A percentile compares a stretch with the other conserved stretches of the same genome.
These are phyloP conservation scores for Eurystomus gularis DNA, from an alignment of 2,113 vertebrate genomes.

Conservation along the genomic window DNA sequence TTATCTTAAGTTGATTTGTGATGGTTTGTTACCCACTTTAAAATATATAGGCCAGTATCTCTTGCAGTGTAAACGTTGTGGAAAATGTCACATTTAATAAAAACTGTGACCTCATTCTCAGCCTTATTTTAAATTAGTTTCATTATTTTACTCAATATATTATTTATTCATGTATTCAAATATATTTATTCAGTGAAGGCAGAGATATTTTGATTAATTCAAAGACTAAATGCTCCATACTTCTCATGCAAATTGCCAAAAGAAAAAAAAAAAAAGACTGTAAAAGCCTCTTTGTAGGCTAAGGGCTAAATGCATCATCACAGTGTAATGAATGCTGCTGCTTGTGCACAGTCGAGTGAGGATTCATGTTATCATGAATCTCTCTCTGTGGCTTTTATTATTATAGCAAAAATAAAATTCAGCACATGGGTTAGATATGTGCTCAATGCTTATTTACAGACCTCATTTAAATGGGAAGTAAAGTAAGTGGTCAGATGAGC, in stretches of 20 bases:
- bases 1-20: conserved; percentile 9
- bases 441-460: neutral
- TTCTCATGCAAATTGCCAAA: conserved; percentile 34
- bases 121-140: conserved; percentile 29
- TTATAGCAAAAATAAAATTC: conserved; percentile 32
- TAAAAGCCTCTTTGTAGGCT: neutral
- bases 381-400: conserved; percentile 12
- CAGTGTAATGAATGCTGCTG: neutral
- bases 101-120: conserved; percentile 30
- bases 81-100: conserved; percentile 57
- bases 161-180: conserved; percentile 54
- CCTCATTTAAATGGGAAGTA: neutral
- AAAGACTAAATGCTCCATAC: conserved; percentile 36
- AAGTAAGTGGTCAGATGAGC: neutral
- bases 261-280: neutral
- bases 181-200: conserved; percentile 37
- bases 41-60: conserved; percentile 39
- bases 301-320: conserved; percentile 26
- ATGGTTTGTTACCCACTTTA: conserved; percentile 24
- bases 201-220: conserved; percentile 59
- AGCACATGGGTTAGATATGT: neutral
- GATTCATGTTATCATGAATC: conserved; percentile 38
- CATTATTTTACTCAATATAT: conserved; percentile 48
- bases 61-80: conserved; percentile 31
- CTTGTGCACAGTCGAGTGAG: neutral